phyloP scores from a whole-genome alignment of 2,797 vertebrate genomes.

The Acanthornis magna region DNA sequence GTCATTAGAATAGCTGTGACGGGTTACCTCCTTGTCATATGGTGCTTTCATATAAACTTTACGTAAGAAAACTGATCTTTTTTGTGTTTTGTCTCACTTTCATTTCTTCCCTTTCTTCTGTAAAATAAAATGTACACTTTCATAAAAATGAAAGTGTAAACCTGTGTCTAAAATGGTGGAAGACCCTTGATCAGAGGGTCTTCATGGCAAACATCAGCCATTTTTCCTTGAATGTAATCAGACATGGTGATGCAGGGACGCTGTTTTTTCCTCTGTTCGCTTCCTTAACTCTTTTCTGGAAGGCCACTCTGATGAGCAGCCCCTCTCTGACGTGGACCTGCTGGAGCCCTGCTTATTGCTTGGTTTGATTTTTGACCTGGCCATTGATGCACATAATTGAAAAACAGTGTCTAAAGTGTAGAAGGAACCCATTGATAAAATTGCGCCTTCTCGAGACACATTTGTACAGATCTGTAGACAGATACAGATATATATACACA shows the following conservation, averaged over 20 bases:
- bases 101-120: background rate
- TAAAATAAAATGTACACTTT: too few relatives aligned
- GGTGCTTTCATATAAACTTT: background rate
- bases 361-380: background rate
- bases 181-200: background rate
- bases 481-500: background rate
- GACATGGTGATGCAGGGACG: background rate
- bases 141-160: background rate
- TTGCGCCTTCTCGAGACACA: background rate
- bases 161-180: background rate
- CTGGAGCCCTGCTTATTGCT: background rate
- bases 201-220: background rate
- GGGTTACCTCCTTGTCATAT: background rate
- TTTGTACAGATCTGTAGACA: background rate
- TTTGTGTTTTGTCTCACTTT: background rate
- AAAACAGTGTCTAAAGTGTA: background rate
- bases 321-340: background rate
- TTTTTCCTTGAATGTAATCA: background rate
- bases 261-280: background rate
- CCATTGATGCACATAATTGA: background rate
- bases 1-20: background rate
- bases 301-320: background rate
- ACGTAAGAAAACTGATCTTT: background rate
- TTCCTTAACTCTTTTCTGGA: background rate
- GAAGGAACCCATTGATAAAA: background rate